Evolutionary conservation across 2,113 vertebrate species (phyloP), one percentile per base, ranked within the genome.

Genomic region (Erpornis zantholeuca): DNA sequence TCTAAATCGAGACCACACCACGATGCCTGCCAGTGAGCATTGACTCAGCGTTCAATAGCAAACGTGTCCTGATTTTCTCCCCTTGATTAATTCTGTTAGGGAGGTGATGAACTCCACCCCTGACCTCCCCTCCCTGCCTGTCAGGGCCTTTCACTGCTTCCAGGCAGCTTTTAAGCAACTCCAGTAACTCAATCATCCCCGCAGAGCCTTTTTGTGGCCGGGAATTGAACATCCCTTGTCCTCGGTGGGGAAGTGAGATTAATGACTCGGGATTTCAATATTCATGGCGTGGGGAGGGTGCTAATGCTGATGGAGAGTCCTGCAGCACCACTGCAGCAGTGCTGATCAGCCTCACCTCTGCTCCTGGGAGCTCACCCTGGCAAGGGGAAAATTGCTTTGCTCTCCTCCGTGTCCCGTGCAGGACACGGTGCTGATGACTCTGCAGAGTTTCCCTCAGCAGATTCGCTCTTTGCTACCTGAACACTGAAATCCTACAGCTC

Each of bases 41-140:
- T 86, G 92, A 75, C 84, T 72, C 76, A 10, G 56, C 19, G 25
- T 6, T 93, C 95, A 86, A 87, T 82, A 40, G 82, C 77, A 36
- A 93, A 60, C 54, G 10, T 80, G 86, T 79, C 45, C 90, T 28
- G 47, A 92, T 97, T 95, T 82, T 91, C 78, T 89, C 29, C 93
- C 75, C 81, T 40, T 79, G 85, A 91, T 97, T 92, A 95, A 96
- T 97, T 94, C 63, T 88, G 63, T 86, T 69, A 28, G 77, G 66
- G 86, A 90, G 95, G 95, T 93, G 94, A 88, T 22, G 71, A 97
- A 96, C 96, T 94, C 56, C 70, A 69, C 82, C 92, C 78, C 88
- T 88, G 92, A 94, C 86, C 93, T 93, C 52, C 88, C 86, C 88
- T 87, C 80, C 91, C 79, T 61, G 82, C 86, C 94, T 49, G 79